Percentiles rank a stretch among this genome's conserved stretches.
Conservation (phyloP, 2,888 invertebrate species). For the Cordylochernes scorpioides region DNA sequence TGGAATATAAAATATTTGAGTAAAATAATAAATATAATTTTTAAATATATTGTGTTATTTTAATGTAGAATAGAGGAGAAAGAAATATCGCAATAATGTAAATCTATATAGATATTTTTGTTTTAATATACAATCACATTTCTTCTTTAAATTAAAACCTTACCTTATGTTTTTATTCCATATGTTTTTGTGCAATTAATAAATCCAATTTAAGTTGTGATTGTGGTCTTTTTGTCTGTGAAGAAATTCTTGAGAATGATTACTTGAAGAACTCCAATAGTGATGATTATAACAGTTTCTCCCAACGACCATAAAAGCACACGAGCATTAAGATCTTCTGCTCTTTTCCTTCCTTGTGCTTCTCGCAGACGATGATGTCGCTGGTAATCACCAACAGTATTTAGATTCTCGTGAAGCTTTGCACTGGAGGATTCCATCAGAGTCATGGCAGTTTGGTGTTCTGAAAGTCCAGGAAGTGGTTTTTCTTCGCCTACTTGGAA, state of each 20-base stretch:
- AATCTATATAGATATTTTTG: no score
- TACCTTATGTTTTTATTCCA: no score
- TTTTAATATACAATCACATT: no score
- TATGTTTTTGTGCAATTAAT: no score
- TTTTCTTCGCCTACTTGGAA: conserved; percentile 68
- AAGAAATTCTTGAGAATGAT: conserved; percentile 73
- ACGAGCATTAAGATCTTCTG: conserved; percentile 80
- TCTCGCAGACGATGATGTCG: conserved; percentile 86
- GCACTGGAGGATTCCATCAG: conserved; percentile 78
- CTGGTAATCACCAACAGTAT: conserved; percentile 71
- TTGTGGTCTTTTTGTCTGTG: conserved; percentile 32
- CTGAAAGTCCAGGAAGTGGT: conserved; percentile 46
- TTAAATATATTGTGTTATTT: no score
- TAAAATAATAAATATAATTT: no score
- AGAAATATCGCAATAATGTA: no score
- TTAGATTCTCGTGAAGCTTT: conserved; percentile 63
- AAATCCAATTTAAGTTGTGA: no score
- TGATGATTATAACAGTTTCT: conserved; percentile 57
- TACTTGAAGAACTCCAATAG: conserved; percentile 66
- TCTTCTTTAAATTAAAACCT: no score
- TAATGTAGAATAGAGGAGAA: no score
- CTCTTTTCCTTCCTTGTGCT: conserved; percentile 72
- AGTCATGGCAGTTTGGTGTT: conserved; percentile 77
- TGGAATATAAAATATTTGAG: no score
- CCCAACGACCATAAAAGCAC: conserved; percentile 75